Conservation (phyloP, 2,797 vertebrate species). For the Oreochromis mossambicus region DNA sequence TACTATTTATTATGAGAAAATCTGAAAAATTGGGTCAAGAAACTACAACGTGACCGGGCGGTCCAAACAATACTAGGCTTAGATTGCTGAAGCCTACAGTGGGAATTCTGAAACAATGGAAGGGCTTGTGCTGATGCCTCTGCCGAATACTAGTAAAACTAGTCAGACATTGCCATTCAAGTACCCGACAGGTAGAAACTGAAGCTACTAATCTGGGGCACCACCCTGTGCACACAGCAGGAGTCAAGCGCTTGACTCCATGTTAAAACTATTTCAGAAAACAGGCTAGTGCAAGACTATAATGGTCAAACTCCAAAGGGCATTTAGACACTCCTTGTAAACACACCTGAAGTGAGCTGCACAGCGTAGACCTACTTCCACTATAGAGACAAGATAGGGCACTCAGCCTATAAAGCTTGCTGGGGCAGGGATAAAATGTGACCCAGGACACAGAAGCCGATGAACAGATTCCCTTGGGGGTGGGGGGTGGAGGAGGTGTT, state of each 20-base stretch:
- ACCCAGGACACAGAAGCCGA: slow-evolving; percentile 56
- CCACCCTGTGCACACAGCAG: neutral
- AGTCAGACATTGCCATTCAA: slow-evolving; percentile 9
- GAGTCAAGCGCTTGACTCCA: neutral
- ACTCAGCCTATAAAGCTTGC: slow-evolving; percentile 37
- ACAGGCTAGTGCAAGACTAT: neutral
- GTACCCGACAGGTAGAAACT: neutral
- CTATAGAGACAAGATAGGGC: neutral
- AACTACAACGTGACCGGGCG: neutral
- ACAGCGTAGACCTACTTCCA: slow-evolving; percentile 14
- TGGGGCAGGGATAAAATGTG: slow-evolving; percentile 50
- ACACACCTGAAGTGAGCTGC: neutral
- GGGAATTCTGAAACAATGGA: neutral
- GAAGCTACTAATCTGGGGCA: slow-evolving; percentile 11
- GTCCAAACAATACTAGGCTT: neutral
- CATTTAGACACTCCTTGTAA: neutral
- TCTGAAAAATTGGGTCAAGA: neutral
- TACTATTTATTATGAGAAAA: neutral
- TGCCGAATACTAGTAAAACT: slow-evolving; percentile 42
- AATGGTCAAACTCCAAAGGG: slow-evolving; percentile 1
- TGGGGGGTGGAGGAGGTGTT: neutral
- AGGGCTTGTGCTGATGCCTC: neutral
- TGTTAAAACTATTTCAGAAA: neutral
- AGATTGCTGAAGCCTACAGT: neutral
- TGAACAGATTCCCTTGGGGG: slow-evolving; percentile 45